phyloP scores from a whole-genome alignment of 2,113 vertebrate genomes.

The Astur gentilis region DNA sequence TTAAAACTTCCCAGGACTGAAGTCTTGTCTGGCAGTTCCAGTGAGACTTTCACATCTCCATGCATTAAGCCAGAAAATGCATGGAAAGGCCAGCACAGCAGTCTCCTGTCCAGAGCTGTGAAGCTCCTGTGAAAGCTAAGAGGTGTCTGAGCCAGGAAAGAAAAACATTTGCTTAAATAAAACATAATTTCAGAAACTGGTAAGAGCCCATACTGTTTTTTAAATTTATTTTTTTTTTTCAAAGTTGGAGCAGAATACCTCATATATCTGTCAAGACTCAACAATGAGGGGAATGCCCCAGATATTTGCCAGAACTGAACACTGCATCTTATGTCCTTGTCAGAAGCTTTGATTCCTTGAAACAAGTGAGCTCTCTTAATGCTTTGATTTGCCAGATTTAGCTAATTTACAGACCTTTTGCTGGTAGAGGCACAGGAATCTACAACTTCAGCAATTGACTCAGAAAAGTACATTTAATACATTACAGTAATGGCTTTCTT shows the following conservation, averaged over 20 bases:
- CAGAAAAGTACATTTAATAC: not conserved
- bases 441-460: not conserved
- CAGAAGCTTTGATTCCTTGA: not conserved
- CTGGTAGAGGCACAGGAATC: not conserved
- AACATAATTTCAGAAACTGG: not conserved
- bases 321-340: not conserved
- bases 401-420: not conserved
- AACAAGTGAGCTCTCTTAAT: not conserved
- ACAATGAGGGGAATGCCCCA: not conserved
- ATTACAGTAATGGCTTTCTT: not conserved
- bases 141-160: not conserved
- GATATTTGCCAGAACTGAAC: not conserved
- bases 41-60: not conserved
- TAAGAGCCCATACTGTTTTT: rapidly evolving
- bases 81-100: not conserved
- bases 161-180: not conserved
- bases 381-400: not conserved
- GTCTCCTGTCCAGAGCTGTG: not conserved
- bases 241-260: not conserved
- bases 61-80: not conserved
- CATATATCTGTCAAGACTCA: not conserved
- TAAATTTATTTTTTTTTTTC: not conserved
- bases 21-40: not conserved
- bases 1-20: not conserved
- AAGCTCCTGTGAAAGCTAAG: not conserved